These are phyloP conservation scores for Diadumene lineata DNA, from an alignment of 92 coral and sea anemone genomes.

Conservation along the genomic window DNA sequence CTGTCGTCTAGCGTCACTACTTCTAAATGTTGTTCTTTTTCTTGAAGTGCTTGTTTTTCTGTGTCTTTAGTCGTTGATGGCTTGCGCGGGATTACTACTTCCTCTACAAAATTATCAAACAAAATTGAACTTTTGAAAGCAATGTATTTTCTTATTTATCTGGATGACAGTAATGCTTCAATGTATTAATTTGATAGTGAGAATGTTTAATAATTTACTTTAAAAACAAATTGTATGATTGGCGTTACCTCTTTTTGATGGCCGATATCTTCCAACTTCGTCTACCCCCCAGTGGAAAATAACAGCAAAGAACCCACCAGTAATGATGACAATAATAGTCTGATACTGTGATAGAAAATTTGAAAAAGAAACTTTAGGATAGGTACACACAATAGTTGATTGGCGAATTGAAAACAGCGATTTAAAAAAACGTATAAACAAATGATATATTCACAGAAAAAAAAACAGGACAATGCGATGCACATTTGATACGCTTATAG, in stretches of 20 bases:
- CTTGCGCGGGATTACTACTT: neutral
- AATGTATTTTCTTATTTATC: neutral
- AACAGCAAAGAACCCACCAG: slow-evolving; percentile 74
- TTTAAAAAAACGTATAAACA: too few species aligned
- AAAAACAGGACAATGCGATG: too few species aligned
- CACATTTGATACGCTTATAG: too few species aligned
- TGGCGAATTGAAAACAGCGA: too few species aligned
- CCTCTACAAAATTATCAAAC: neutral
- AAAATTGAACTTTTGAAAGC: neutral
- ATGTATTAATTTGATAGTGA: too few species aligned
- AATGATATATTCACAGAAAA: too few species aligned
- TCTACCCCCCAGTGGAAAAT: slow-evolving; percentile 91
- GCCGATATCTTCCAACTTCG: slow-evolving; percentile 25
- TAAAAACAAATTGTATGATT: too few species aligned
- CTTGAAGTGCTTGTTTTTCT: slow-evolving; percentile 66
- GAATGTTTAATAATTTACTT: too few species aligned
- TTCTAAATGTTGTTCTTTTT: slow-evolving; percentile 53
- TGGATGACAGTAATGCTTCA: too few species aligned
- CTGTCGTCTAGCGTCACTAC: slow-evolving; percentile 25
- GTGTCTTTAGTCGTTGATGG: slow-evolving; percentile 19
- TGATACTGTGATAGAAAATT: slow-evolving; percentile 74
- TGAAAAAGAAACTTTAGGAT: too few species aligned
- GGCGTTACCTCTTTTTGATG: slow-evolving; percentile 29
- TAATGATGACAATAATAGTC: slow-evolving; percentile 68
- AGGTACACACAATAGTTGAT: too few species aligned